These are phyloP conservation scores for Tachyglossus aculeatus DNA, from an alignment of 2,797 vertebrate genomes.

Conservation along the genomic window DNA sequence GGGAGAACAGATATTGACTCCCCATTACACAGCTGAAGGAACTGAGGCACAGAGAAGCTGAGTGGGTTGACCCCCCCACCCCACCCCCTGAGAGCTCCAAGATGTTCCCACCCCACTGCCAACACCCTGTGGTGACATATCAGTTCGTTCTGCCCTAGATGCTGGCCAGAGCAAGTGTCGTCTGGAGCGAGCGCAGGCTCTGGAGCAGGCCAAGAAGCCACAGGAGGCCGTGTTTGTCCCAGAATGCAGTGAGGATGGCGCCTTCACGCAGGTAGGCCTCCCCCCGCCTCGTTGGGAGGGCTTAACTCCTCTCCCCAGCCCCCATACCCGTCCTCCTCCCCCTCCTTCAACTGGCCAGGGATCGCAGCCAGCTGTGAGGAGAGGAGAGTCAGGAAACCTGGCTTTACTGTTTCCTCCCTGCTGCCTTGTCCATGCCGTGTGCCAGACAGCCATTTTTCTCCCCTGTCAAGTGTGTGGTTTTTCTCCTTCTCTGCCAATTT, in stretches of 20 bases:
- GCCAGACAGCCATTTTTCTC: conserved; percentile 13
- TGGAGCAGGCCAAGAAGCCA: conserved; percentile 90
- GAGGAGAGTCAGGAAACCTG: conserved; percentile 46
- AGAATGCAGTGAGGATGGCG: conserved; percentile 95
- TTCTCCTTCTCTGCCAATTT: conserved; percentile 38
- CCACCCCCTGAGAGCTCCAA: neutral
- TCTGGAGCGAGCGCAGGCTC: conserved; percentile 88
- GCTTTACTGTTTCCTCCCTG: conserved; percentile 20
- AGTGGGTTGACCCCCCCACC: no score
- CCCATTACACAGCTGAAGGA: no score
- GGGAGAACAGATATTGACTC: no score
- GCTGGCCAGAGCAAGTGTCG: conserved; percentile 92
- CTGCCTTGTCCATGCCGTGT: conserved; percentile 13
- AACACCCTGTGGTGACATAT: neutral
- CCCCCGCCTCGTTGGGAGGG: neutral
- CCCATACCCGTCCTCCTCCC: neutral
- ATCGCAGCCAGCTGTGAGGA: conserved; percentile 13
- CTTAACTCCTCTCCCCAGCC: neutral
- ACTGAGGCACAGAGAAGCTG: no score
- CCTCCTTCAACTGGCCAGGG: conserved; percentile 42
- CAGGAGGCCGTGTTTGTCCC: conserved; percentile 96
- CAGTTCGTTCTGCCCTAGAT: conserved; percentile 72
- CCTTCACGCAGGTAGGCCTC: conserved; percentile 87
- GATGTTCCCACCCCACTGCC: neutral
- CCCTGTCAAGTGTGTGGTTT: conserved; percentile 39